Percentiles rank a stretch among this genome's conserved stretches.
Evolutionary conservation across 1,140 invertebrate species (phyloP).

Genomic region (Pectinophora gossypiella): DNA sequence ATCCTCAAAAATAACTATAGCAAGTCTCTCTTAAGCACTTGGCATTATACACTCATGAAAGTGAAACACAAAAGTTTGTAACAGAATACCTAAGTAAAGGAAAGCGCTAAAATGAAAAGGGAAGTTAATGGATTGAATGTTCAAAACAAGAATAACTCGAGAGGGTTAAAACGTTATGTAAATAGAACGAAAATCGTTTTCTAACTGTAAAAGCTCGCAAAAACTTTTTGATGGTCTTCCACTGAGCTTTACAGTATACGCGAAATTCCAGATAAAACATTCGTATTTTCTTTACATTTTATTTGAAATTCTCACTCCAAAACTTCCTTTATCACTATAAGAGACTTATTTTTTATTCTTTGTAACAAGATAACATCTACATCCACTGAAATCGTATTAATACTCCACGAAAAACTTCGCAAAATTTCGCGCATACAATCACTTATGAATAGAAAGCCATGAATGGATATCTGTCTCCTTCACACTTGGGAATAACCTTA

Average conservation of each 20-base stretch:
- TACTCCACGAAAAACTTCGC: too few species aligned
- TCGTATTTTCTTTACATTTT: too few species aligned
- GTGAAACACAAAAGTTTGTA: too few species aligned
- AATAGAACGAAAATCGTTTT: constrained; percentile 47
- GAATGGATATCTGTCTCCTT: constrained; percentile 65
- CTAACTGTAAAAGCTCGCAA: constrained; percentile 38
- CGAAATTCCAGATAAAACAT: constrained; percentile 17
- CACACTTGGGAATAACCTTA: constrained; percentile 69
- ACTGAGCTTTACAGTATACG: constrained; percentile 23
- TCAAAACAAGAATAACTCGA: constrained; percentile 40
- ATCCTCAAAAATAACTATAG: too few species aligned
- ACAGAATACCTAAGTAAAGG: not conserved
- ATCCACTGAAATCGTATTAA: too few species aligned
- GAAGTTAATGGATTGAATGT: constrained; percentile 39
- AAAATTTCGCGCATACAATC: constrained; percentile 58
- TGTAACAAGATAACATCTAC: too few species aligned
- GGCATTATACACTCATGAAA: too few species aligned
- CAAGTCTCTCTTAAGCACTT: too few species aligned
- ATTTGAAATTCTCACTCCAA: too few species aligned
- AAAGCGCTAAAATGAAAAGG: constrained; percentile 16
- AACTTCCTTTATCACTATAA: too few species aligned
- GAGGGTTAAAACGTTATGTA: constrained; percentile 45
- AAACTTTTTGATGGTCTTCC: constrained; percentile 43
- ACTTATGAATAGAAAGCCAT: constrained; percentile 53
- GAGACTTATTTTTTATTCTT: too few species aligned